phyloP scores from a whole-genome alignment of 2,797 vertebrate genomes.

The Cyclopterus lumpus region DNA sequence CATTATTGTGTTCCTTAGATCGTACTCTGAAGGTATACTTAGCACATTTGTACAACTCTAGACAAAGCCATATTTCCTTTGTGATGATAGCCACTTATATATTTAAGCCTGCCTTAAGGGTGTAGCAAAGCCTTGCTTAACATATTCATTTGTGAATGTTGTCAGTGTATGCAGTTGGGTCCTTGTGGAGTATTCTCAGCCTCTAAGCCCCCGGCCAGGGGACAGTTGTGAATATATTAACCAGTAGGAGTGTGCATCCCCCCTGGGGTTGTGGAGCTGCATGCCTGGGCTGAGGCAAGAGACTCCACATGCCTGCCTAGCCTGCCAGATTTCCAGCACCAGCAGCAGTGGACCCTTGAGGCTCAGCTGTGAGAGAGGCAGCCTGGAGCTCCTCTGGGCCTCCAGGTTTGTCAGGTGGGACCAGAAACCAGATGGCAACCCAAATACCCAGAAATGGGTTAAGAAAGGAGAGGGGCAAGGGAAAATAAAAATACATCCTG shows the following conservation, averaged over 20 bases:
- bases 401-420: constrained; percentile 55
- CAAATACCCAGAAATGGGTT: constrained; percentile 35
- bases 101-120: constrained; percentile 63
- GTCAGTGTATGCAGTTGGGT: constrained; percentile 57
- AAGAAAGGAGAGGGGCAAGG: neutral
- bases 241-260: constrained; percentile 51
- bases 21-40: constrained; percentile 46
- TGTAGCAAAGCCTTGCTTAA: constrained; percentile 60
- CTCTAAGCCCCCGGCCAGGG: constrained; percentile 61
- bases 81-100: constrained; percentile 62
- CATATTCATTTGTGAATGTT: constrained; percentile 72
- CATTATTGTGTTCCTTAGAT: constrained; percentile 44
- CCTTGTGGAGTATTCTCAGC: constrained; percentile 59
- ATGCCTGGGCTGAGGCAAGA: constrained; percentile 65
- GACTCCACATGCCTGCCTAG: constrained; percentile 59
- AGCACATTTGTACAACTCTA: constrained; percentile 54
- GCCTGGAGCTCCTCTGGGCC: constrained; percentile 56
- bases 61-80: constrained; percentile 63
- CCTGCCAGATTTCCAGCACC: constrained; percentile 63
- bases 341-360: constrained; percentile 53
- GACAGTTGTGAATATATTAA: constrained; percentile 73
- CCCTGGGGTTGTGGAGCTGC: constrained; percentile 64
- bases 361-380: constrained; percentile 50
- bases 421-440: constrained; percentile 58
- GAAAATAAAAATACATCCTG: neutral